Base-by-base conservation (phyloP, 2,797 vertebrate genomes). In the Mus minutoides region DNA sequence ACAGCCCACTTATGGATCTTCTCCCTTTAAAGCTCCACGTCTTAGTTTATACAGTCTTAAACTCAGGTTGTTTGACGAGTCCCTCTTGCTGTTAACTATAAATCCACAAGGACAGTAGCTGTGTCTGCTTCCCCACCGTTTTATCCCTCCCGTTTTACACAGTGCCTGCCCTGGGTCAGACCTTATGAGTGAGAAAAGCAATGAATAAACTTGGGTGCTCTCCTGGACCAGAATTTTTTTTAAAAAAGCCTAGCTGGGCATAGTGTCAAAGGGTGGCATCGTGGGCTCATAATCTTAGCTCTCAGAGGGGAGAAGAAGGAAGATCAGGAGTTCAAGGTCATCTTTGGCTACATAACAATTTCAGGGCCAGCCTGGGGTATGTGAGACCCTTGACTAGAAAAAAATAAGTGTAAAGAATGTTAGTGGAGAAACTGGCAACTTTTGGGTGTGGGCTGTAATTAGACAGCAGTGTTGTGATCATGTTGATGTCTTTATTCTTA, bases 1-100 rank as follows among this genome's bases (percentile, higher is more conserved):
- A 34, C 12, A 87, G 16, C 11, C 54, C 19, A 29, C 40, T 46
- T 0, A 6, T n/a, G 34, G 31, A 11, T 40, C 58, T 46, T 80
- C 76, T 26, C 67, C 22, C 56, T 90, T 90, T 93, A 80, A 80
- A 88, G 21, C 83, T 67, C 43, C 31, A 0, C 43, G 3, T 79
- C 62, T 87, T 69, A n/a, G 67, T 90, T 91, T 91, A 52, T 58
- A 67, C 58, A 88, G 34, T 90, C 58, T 90, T 83, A 34, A 3
- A 82, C 29, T 80, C 52, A 80, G 73, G 43, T 87, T 67, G 76
- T 78, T 56, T 88, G 67, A 60, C 60, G 22, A 86, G 64, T 80
- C 62, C 22, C 10, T 60, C 78, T 85, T 43, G 29, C 82, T 90
- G 0, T 12, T 64, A 80, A 69, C 9, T 73, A 10, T 56, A 29